Conservation (phyloP, 2,797 vertebrate species). For the Anolis apletophallus region DNA sequence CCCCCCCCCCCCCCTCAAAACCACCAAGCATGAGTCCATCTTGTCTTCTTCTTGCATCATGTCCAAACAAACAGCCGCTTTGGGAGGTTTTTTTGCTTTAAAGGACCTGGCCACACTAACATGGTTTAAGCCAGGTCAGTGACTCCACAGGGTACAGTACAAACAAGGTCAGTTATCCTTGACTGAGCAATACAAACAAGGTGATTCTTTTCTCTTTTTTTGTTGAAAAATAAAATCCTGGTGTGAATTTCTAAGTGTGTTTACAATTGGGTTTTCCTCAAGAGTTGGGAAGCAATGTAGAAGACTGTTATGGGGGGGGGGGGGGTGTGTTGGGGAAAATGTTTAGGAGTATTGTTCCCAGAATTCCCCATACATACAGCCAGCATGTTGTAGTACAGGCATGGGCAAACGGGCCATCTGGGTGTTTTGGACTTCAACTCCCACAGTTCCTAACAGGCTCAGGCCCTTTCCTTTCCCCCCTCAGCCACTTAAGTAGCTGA, state of each 20-base stretch:
- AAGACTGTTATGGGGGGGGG: too few species aligned
- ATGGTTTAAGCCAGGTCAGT: neutral
- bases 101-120: neutral
- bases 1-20: neutral
- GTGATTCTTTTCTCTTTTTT: neutral
- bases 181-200: neutral
- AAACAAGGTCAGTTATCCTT: neutral
- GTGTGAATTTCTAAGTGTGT: too few species aligned
- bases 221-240: neutral
- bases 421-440: too few species aligned
- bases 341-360: too few species aligned
- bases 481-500: too few species aligned
- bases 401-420: too few species aligned
- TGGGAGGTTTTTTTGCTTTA: neutral
- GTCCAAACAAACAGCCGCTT: rapidly evolving
- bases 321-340: too few species aligned
- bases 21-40: neutral
- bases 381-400: too few species aligned
- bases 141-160: neutral
- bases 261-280: neutral
- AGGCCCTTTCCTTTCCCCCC: too few species aligned
- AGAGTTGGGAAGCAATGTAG: too few species aligned
- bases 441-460: too few species aligned
- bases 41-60: neutral
- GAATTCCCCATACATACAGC: too few species aligned